phyloP scores from a whole-genome alignment of 2,113 vertebrate species.

The Arenaria interpres region DNA sequence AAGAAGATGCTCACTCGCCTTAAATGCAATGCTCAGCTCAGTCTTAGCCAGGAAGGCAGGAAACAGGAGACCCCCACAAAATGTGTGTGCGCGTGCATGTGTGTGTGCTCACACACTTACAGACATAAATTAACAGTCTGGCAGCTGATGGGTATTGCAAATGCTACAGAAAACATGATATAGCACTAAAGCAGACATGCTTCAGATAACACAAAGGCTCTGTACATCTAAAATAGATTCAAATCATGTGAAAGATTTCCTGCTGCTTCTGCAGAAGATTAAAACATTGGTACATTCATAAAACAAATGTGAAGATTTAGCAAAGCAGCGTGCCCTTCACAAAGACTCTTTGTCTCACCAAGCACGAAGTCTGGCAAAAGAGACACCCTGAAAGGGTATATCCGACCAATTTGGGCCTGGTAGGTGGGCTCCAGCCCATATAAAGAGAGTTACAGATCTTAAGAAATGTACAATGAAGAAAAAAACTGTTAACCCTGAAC shows the following conservation, averaged over 20 bases:
- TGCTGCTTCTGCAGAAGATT: constrained; percentile 50
- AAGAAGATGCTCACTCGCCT: background rate
- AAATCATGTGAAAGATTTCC: constrained; percentile 45
- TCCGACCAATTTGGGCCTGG: background rate
- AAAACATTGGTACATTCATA: constrained; percentile 26
- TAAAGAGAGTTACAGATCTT: background rate
- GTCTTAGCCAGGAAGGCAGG: background rate
- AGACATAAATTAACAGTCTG: constrained; percentile 26
- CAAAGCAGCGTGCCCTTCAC: constrained; percentile 1
- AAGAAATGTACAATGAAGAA: constrained; percentile 1
- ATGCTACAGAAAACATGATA: constrained; percentile 22
- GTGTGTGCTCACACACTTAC: background rate
- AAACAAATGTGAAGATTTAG: constrained; percentile 47
- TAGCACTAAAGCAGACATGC: constrained; percentile 6
- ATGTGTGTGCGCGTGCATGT: background rate
- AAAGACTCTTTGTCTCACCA: constrained; percentile 27
- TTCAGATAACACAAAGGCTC: constrained; percentile 44
- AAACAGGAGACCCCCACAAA: background rate
- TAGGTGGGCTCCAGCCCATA: constrained; percentile 26
- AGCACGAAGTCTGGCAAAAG: background rate
- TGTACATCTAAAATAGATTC: constrained; percentile 11
- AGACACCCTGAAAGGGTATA: constrained; percentile 1
- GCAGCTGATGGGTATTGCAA: constrained; percentile 20
- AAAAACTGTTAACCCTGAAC: constrained; percentile 24
- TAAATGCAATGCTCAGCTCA: background rate